Percentiles rank a stretch among this genome's conserved stretches.
Evolutionary conservation across 2,797 vertebrate genomes (phyloP).

Genomic region (Mus spretus): DNA sequence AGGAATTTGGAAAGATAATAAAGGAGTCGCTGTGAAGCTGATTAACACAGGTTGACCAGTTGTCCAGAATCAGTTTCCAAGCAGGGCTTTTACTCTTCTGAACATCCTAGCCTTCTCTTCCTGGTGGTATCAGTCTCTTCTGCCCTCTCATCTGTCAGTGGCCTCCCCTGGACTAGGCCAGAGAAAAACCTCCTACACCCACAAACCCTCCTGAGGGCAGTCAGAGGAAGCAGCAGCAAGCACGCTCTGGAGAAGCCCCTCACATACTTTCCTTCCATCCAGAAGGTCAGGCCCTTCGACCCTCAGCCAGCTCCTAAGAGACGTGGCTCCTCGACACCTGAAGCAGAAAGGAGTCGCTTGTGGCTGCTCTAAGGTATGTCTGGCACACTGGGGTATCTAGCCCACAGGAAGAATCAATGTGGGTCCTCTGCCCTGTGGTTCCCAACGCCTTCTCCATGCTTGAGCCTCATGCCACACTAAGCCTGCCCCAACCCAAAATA

Average conservation of each 20-base stretch:
- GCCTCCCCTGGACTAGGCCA: background rate
- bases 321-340: background rate
- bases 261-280: background rate
- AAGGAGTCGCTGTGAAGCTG: background rate
- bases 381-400: background rate
- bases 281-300: background rate
- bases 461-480: background rate
- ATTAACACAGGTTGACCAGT: background rate
- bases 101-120: background rate
- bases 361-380: background rate
- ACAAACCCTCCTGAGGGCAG: background rate
- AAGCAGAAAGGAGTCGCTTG: background rate
- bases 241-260: background rate
- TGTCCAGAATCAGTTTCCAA: background rate
- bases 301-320: background rate
- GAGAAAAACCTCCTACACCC: background rate
- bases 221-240: background rate
- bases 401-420: background rate
- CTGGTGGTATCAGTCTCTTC: background rate
- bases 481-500: constrained; percentile 79
- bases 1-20: background rate
- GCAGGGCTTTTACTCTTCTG: background rate
- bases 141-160: background rate
- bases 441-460: background rate
- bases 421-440: background rate